Evolutionary conservation across 2,113 vertebrate species (phyloP).

Genomic region (Mixornis gularis): DNA sequence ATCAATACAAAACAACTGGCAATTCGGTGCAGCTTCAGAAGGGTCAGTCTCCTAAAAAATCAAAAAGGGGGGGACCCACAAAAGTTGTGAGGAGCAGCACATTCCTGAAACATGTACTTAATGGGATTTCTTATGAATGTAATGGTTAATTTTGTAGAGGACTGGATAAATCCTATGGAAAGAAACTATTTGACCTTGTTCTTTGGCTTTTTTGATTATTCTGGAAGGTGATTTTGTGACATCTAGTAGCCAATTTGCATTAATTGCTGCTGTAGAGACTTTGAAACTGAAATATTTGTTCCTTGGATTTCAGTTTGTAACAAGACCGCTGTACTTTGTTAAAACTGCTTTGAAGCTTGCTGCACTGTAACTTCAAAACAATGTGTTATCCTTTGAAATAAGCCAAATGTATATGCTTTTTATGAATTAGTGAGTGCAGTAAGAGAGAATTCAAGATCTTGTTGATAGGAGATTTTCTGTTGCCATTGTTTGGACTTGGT

Average conservation of each 20-base stretch:
- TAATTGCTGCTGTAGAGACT: conserved; percentile 49
- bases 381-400: conserved; percentile 39
- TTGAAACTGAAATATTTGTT: conserved; percentile 36
- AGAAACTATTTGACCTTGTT: conserved; percentile 26
- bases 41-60: background rate
- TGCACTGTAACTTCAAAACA: conserved; percentile 22
- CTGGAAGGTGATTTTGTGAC: conserved; percentile 35
- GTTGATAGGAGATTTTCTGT: conserved; percentile 37
- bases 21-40: background rate
- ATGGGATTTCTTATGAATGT: conserved; percentile 28
- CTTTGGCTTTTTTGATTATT: conserved; percentile 42
- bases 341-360: conserved; percentile 12
- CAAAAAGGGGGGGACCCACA: background rate
- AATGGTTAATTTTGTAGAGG: conserved; percentile 28
- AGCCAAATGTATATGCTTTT: conserved; percentile 37
- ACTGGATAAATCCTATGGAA: conserved; percentile 31
- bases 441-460: conserved; percentile 38
- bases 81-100: conserved; percentile 1
- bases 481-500: conserved; percentile 35
- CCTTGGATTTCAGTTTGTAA: conserved; percentile 22
- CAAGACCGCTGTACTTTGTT: background rate
- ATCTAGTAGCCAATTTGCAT: conserved; percentile 40
- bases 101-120: background rate
- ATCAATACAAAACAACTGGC: background rate
- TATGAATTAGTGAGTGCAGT: conserved; percentile 52